These are phyloP conservation scores for Tethea ocularis DNA, from an alignment of 2,888 invertebrate species.

Conservation along the genomic window DNA sequence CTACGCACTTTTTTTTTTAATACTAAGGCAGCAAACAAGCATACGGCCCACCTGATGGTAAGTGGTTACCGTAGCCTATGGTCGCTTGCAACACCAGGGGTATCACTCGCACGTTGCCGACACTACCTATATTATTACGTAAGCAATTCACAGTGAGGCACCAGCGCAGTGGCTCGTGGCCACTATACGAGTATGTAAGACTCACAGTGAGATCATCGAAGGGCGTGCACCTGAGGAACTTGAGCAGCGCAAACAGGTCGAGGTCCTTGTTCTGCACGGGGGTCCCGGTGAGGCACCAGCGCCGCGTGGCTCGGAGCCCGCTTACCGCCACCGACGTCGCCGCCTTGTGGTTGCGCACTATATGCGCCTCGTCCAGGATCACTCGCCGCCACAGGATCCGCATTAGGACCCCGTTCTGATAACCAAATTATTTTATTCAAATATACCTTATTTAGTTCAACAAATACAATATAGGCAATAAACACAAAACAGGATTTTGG, in stretches of 20 bases:
- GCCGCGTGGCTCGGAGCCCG: constrained; percentile 80
- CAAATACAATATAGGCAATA: too few relatives aligned
- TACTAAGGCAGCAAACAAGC: too few relatives aligned
- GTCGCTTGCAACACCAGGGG: too few relatives aligned
- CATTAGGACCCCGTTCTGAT: constrained; percentile 84
- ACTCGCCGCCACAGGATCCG: constrained; percentile 92
- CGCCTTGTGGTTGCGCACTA: constrained; percentile 94
- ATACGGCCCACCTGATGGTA: too few relatives aligned
- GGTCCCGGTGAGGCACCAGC: constrained; percentile 94
- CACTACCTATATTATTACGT: too few relatives aligned
- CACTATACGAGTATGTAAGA: constrained; percentile 11
- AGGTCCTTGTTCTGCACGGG: constrained; percentile 97
- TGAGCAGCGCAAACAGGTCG: constrained; percentile 90
- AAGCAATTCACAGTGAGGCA: too few relatives aligned
- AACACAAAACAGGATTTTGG: too few relatives aligned
- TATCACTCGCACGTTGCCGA: too few relatives aligned
- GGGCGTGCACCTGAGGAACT: constrained; percentile 93
- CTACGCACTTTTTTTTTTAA: too few relatives aligned
- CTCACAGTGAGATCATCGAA: constrained; percentile 91
- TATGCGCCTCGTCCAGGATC: constrained; percentile 97
- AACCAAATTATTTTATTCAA: neutral
- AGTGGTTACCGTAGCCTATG: too few relatives aligned
- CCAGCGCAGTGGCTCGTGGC: too few relatives aligned
- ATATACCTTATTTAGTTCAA: too few relatives aligned
- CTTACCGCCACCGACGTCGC: constrained; percentile 89